Evolutionary conservation across 92 coral and sea anemone species (phyloP).

Genomic region (Phymanthus crucifer): DNA sequence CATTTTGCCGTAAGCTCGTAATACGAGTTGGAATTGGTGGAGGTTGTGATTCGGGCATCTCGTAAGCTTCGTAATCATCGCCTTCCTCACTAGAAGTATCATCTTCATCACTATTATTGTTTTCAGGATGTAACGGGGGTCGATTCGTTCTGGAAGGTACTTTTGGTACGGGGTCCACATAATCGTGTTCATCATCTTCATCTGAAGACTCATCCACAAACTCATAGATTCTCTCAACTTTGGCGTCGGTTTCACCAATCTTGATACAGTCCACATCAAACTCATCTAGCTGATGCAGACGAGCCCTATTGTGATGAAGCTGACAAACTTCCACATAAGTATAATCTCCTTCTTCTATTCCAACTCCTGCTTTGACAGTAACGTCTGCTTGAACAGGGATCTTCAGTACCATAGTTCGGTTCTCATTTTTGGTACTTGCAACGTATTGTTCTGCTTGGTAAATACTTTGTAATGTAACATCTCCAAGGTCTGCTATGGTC

Average conservation of each 20-base stretch:
- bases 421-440: slow-evolving; percentile 39
- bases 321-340: slow-evolving; percentile 25
- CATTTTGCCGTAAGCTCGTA: background rate
- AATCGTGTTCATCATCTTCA: slow-evolving; percentile 35
- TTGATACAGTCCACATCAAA: background rate
- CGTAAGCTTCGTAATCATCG: background rate
- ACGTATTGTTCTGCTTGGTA: slow-evolving; percentile 28
- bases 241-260: slow-evolving; percentile 12
- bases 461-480: slow-evolving; percentile 41
- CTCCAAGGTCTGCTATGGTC: slow-evolving; percentile 37
- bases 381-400: slow-evolving; percentile 48
- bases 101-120: slow-evolving; percentile 21
- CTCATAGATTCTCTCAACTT: slow-evolving; percentile 34
- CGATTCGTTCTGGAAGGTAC: slow-evolving; percentile 32
- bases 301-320: slow-evolving; percentile 8
- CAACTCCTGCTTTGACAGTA: slow-evolving; percentile 31
- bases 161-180: slow-evolving; percentile 34
- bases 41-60: background rate
- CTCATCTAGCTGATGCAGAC: slow-evolving; percentile 8
- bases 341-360: slow-evolving; percentile 7
- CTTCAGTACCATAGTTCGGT: slow-evolving; percentile 34
- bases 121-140: background rate
- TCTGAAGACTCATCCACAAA: slow-evolving; percentile 6
- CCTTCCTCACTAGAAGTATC: background rate
- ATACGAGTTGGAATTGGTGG: background rate